Conservation (phyloP, 2,888 invertebrate genomes). For the Drosophila kuntzei region DNA sequence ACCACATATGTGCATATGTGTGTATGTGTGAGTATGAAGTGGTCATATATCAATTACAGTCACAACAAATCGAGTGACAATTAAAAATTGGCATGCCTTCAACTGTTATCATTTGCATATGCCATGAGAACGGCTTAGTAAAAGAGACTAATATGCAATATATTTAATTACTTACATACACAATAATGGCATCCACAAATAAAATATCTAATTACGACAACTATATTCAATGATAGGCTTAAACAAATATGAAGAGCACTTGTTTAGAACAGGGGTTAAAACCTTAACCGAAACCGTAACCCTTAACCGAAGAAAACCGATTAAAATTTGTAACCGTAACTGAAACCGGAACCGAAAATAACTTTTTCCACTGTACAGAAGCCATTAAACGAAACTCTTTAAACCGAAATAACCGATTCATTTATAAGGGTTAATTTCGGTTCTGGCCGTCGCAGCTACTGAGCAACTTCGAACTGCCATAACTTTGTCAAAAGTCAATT, state of each 20-base stretch:
- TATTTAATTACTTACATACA: constrained; percentile 12
- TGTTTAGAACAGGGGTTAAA: too few relatives aligned
- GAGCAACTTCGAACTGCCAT: too few relatives aligned
- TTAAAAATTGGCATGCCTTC: constrained; percentile 71
- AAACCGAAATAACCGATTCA: too few relatives aligned
- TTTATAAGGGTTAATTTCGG: too few relatives aligned
- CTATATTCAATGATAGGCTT: constrained; percentile 36
- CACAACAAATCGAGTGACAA: constrained; percentile 79
- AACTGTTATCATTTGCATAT: constrained; percentile 66
- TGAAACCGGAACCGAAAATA: too few relatives aligned
- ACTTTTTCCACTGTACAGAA: too few relatives aligned
- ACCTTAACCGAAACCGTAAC: too few relatives aligned
- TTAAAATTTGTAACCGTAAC: too few relatives aligned
- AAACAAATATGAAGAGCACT: constrained; percentile 12
- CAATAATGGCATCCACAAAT: constrained; percentile 30
- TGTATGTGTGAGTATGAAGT: constrained; percentile 33
- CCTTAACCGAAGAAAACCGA: too few relatives aligned
- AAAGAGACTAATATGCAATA: constrained; percentile 55
- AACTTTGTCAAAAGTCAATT: too few relatives aligned
- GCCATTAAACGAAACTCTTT: too few relatives aligned
- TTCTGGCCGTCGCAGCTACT: too few relatives aligned
- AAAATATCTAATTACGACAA: constrained; percentile 32
- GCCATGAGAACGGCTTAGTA: constrained; percentile 65
- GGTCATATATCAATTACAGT: constrained; percentile 77
- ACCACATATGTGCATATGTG: constrained; percentile 1